Conservation (phyloP, 2,888 invertebrate species). For the Tigriopus californicus region DNA sequence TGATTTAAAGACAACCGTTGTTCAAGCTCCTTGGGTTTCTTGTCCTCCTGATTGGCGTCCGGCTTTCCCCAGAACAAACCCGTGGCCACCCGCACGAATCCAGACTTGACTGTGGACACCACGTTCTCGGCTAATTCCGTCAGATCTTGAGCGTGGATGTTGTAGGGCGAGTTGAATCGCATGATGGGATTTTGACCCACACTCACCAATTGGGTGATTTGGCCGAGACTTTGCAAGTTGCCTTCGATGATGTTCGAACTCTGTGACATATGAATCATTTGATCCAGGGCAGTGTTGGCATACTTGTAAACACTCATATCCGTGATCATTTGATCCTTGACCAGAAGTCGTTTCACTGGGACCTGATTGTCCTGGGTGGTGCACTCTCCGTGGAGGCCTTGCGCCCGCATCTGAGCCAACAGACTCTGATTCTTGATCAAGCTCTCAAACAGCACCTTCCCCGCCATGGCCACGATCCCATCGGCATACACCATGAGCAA, state of each 20-base stretch:
- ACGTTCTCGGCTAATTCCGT: conserved; percentile 6
- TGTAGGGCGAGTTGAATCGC: background rate
- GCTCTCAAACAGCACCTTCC: background rate
- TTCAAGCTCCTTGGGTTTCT: background rate
- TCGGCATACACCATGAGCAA: background rate
- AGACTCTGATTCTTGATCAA: background rate
- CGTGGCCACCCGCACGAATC: background rate
- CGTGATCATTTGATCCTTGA: background rate
- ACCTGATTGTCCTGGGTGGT: background rate
- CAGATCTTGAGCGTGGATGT: background rate
- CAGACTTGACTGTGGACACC: conserved; percentile 4
- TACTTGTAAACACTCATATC: background rate
- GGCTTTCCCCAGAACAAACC: background rate
- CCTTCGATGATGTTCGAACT: background rate
- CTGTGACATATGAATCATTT: background rate
- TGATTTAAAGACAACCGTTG: background rate
- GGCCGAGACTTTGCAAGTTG: background rate
- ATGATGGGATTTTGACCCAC: background rate
- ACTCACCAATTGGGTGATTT: background rate
- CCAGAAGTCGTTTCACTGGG: background rate
- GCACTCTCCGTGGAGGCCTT: background rate
- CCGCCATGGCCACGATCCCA: background rate
- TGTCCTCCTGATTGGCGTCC: background rate
- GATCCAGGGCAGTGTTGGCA: background rate
- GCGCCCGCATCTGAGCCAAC: background rate